These are phyloP conservation scores for Fopius arisanus DNA, from an alignment of 1,140 invertebrate species.

Conservation along the genomic window DNA sequence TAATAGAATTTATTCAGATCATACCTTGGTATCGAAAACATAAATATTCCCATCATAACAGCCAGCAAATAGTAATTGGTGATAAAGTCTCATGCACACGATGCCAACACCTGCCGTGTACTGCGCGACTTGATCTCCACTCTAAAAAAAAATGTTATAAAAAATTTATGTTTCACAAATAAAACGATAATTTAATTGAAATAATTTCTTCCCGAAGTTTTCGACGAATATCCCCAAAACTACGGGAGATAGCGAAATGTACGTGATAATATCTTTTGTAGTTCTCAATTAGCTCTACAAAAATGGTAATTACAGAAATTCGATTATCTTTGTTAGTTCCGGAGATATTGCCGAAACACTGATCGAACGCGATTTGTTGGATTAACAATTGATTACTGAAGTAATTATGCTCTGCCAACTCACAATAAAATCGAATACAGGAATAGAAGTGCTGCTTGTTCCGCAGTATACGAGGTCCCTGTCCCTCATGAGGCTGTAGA, in stretches of 20 bases:
- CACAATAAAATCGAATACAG: constrained; percentile 74
- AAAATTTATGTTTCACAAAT: no score
- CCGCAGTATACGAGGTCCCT: constrained; percentile 73
- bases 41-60: constrained; percentile 78
- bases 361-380: no score
- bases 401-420: no score
- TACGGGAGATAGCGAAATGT: no score
- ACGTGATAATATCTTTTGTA: no score
- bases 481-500: constrained; percentile 72
- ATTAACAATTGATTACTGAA: no score
- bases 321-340: no score
- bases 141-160: constrained; percentile 58
- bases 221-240: no score
- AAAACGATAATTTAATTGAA: no score
- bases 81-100: constrained; percentile 70
- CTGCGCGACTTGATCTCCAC: constrained; percentile 65
- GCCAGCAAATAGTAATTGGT: constrained; percentile 70
- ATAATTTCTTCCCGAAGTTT: not conserved
- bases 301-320: no score
- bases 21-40: constrained; percentile 67
- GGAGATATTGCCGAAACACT: no score
- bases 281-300: no score
- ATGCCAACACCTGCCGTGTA: constrained; percentile 72
- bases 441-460: constrained; percentile 72
- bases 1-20: constrained; percentile 18